Percentiles rank a stretch among this genome's conserved stretches.
Evolutionary conservation across 2,797 vertebrate genomes (phyloP).

Genomic region (Acanthiza pusilla): DNA sequence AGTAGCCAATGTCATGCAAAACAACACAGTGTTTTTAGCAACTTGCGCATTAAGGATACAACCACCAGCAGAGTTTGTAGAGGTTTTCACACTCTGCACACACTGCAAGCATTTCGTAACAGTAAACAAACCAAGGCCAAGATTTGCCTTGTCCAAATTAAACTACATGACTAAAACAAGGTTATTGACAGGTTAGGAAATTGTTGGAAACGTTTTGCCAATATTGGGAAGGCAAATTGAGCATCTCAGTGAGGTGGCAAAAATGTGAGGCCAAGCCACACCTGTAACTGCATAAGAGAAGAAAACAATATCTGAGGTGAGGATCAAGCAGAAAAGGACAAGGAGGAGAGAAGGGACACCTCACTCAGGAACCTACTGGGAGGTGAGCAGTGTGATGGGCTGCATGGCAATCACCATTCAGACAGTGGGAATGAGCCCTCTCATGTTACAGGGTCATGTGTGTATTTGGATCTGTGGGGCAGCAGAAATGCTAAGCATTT

Average conservation of each 20-base stretch:
- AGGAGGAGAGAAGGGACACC: background rate
- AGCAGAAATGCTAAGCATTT: background rate
- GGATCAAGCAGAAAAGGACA: background rate
- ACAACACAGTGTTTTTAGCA: background rate
- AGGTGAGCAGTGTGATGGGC: background rate
- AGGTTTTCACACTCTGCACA: background rate
- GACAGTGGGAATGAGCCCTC: background rate
- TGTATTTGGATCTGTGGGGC: background rate
- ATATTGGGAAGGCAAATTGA: background rate
- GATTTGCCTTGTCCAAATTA: background rate
- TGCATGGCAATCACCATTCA: background rate
- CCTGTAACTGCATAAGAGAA: background rate
- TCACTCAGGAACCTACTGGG: background rate
- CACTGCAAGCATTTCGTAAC: background rate
- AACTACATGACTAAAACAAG: background rate
- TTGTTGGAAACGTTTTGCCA: background rate
- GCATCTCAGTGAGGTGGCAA: background rate
- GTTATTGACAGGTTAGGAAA: background rate
- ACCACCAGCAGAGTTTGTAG: background rate
- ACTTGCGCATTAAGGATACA: background rate
- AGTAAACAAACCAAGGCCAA: background rate
- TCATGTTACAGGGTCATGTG: background rate
- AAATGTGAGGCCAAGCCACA: background rate
- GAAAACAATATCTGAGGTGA: background rate
- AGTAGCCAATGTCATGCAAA: background rate